Evolutionary conservation across 2,888 invertebrate genomes (phyloP), one percentile per base, ranked within the genome.

Genomic region (Agapostemon virescens): DNA sequence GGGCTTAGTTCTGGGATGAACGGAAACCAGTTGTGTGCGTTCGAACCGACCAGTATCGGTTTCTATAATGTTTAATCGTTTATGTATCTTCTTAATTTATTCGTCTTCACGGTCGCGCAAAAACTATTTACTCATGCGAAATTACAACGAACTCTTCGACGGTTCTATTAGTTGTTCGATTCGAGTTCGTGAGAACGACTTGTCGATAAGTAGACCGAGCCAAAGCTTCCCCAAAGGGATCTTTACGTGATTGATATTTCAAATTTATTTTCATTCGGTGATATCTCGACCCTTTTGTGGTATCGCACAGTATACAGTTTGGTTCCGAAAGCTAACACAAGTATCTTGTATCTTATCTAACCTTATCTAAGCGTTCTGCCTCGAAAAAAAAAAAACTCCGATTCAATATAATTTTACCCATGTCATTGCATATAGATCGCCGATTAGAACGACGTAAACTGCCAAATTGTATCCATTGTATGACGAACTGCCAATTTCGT

Each of bases 401-500:
- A 36, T 36, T 5, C 9, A n/a, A 36, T n/a, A 20, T 5, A n/a
- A 36, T n/a, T 63, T 9, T 36, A 63, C n/a, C 40, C 2, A 15
- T 55, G 13, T 55, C 26, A 30, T 58, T 15, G 30, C 30, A 7
- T 58, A 30, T 58, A 30, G 15, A 17, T 58, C 17, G 63, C 13
- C 63, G 13, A 63, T n/a, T n/a, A n/a, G 30, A n/a, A 33, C 5
- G 36, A 13, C 23, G 23, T 17, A 23, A 40, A 74, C 26, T 64
- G 72, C 63, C 63, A 74, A 75, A 70, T 13, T 63, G 11, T 23
- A 36, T 78, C 49, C 55, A 55, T 55, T 55, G 55, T 55, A 69
- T 45, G 67, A 38, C 55, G 58, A 71, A 79, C 79, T 79, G 85
- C 86, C 83, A 81, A 79, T 79, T 38, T 74, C 67, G 66, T 74